Evolutionary conservation across 2,888 invertebrate genomes (phyloP), one percentile per base, ranked within the genome.

Genomic region (Aporophyla nigra): DNA sequence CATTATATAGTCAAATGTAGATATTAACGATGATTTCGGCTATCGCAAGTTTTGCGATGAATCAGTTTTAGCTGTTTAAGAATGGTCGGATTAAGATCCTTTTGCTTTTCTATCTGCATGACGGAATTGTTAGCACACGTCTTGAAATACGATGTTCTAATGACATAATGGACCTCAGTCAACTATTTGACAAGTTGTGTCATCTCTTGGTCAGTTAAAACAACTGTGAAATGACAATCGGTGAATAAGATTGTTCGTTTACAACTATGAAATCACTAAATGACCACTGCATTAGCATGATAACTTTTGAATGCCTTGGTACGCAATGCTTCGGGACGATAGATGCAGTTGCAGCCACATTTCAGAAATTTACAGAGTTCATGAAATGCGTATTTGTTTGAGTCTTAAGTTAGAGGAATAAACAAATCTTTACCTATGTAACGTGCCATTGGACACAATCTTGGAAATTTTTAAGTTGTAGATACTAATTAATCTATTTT

Each of bases 401-500:
- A 24, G 6, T 24, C 43, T 56, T 24, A 56, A 14, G 24, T 56
- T 7, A 56, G 6, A 14, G 6, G 56, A 56, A 56, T 14, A 54
- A 56, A 56, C 0, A 56, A 56, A 56, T 56, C 56, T 6, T 24
- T 56, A 24, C 56, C 24, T 24, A 24, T 12, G 49, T 49, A 66
- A 24, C 21, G 14, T 53, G 24, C 65, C 40, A 56, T 49, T 27
- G n/a, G 14, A 46, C 19, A n/a, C 33, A 21, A 19, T 24, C 56
- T 14, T 12, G 27, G 33, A 56, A 56, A 19, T 46, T 56, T 56
- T 27, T 69, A 56, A 46, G 33, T 70, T 49, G 58, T 58, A 70
- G 49, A 73, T 73, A 24, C 40, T 16, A 21, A 24, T 40, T 58
- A 73, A 58, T 10, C 10, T 16, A 58, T 54, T 70, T 58, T 71